Base-by-base conservation (phyloP, 2,113 vertebrate species). In the Callorhinus ursinus region DNA sequence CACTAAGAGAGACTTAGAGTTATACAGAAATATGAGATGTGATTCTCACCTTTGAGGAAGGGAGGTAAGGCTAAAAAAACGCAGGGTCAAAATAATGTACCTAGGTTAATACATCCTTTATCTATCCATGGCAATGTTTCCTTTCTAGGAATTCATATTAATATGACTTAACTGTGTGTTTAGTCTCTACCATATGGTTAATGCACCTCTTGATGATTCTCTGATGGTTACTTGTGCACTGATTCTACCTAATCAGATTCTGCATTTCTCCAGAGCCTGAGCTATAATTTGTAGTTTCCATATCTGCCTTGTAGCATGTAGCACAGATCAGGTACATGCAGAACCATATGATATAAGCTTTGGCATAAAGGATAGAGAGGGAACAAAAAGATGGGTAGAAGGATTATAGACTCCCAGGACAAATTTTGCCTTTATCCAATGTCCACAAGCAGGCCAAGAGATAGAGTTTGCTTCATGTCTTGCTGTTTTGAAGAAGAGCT, bases 31-130 rank as follows among this genome's bases (percentile, higher is more conserved):
- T 76, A 53, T 92, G 76, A 88, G 18, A 36, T 63, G 4, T 36
- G 53, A 83, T 87, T 83, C 61, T 89, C 5, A 65, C 18, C 67
- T 95, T 82, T 95, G 71, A 92, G 65, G 94, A 97, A 87, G 49
- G 46, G 59, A 93, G 86, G 13, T 11, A 85, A 85, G 84, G 81
- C 26, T 81, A 26, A 51, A 69, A 93, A 77, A 74, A 74, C 4
- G 22, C 12, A 39, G 42, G 9, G 24, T 93, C 63, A 83, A 36
- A 93, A 39, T 36, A 84, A 53, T 22, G 15, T 22, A 5, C 33
- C 4, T 46, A 55, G 61, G 13, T 71, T 77, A 76, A 63, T 65
- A 74, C 2, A 82, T 74, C 55, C 11, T 13, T 51, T 95, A 9
- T 14, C 36, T 53, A 59, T 26, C 59, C 10, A 24, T 14, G 8